Percentiles rank a stretch among this genome's conserved stretches.
phyloP scores from a whole-genome alignment of 2,113 vertebrate species.

The Panthera uncia region DNA sequence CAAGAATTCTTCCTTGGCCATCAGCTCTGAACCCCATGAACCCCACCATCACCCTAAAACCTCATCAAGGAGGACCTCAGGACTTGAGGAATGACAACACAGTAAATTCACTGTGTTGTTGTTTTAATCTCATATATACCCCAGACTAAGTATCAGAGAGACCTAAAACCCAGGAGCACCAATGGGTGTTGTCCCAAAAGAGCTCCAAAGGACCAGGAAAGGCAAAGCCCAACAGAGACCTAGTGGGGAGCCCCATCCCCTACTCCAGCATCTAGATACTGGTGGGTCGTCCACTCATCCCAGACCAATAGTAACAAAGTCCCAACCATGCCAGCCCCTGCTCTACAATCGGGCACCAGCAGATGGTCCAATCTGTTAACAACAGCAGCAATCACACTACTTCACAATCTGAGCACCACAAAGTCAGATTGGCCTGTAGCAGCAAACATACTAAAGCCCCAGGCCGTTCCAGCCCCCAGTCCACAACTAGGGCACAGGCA shows the following conservation, averaged over 20 bases:
- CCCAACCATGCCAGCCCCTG: background rate
- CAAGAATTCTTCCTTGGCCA: no score
- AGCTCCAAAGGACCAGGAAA: background rate
- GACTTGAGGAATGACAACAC: background rate
- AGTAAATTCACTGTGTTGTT: background rate
- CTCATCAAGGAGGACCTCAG: background rate
- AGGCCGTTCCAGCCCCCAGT: background rate
- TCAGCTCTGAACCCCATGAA: no score
- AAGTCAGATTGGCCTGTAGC: background rate
- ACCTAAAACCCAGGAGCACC: background rate
- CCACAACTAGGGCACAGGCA: background rate
- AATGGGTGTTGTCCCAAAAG: background rate
- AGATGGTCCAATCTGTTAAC: background rate
- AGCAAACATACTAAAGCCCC: background rate
- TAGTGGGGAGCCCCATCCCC: background rate
- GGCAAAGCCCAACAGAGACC: background rate
- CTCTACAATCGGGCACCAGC: background rate
- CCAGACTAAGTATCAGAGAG: background rate
- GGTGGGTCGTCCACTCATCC: background rate
- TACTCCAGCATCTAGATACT: background rate
- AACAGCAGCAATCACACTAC: background rate
- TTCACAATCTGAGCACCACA: background rate
- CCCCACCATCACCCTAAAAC: no score
- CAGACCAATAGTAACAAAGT: background rate
- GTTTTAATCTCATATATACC: background rate